Base-by-base conservation (phyloP, 1,140 invertebrate genomes). In the Vollenhovia emeryi region DNA sequence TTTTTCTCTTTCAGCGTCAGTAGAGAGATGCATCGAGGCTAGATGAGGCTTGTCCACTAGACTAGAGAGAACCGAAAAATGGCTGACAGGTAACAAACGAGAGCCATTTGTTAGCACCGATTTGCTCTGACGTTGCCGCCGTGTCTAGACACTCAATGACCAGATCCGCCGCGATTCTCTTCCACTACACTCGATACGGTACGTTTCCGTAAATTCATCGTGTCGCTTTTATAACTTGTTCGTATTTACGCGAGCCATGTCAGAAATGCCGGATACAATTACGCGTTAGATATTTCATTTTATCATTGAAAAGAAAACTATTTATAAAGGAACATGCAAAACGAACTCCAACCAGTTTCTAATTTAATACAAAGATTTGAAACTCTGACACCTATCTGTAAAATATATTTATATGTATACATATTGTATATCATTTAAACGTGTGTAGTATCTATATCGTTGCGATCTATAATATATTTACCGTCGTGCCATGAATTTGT, bases 81-180 rank as follows among this genome's bases (percentile, higher is more conserved):
- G 85, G 91, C 88, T 89, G 91, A 89, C 89, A 90, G 87, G 78
- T 87, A 88, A 92, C 89, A 93, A 92, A 93, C 88, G 91, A 90
- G 85, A 82, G 80, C 79, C 91, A 92, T 93, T 93, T 93, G 91
- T 92, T 90, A 92, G 87, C 89, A 85, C 88, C 78, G 87, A 89
- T 76, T 90, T 91, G 87, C 60, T 80, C 84, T 66, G 59, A 48
- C 33, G 27, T 78, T 78, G 60, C 76, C 33, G 33, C 30, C 57
- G n/a, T 24, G 76, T 79, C 76, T 79, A 79, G 76, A 79, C 62
- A 68, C 9, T 40, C 15, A 43, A 40, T 36, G 50, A n/a, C 52
- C 24, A 30, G 36, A 59, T 69, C 78, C 48, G 78, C 48, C 33
- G 9, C 48, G 52, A 74, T 57, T 30, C 21, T 66, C 45, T 48